Evolutionary conservation across 2,888 invertebrate species (phyloP).

Genomic region (Charanyca ferruginea): DNA sequence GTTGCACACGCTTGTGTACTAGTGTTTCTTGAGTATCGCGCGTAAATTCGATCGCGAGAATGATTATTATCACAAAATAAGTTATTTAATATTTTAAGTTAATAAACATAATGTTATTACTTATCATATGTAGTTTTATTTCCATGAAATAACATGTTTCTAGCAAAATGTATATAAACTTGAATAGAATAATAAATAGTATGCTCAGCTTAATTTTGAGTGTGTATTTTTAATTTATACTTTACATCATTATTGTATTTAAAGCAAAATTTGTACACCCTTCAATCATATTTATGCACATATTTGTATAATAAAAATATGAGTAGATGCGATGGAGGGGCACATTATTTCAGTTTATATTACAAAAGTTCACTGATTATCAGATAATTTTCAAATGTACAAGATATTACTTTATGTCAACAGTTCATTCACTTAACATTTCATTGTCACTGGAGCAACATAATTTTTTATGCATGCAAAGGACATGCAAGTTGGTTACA

Average conservation of each 20-base stretch:
- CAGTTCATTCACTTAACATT: no score
- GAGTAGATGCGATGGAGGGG: slow-evolving; percentile 20
- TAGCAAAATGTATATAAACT: slow-evolving; percentile 1
- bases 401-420: background rate
- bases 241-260: background rate
- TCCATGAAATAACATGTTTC: slow-evolving; percentile 4
- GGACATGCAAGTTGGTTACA: background rate
- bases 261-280: slow-evolving; percentile 25
- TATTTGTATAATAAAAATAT: slow-evolving; percentile 22
- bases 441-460: no score
- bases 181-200: no score
- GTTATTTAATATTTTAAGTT: slow-evolving; percentile 54
- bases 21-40: no score
- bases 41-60: no score
- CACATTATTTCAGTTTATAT: slow-evolving; percentile 21
- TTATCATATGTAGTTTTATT: slow-evolving; percentile 45
- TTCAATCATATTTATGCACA: slow-evolving; percentile 30
- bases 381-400: slow-evolving; percentile 1
- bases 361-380: background rate
- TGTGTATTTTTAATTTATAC: no score
- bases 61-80: no score
- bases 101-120: slow-evolving; percentile 58
- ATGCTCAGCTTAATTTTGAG: no score
- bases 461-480: background rate
- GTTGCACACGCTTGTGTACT: no score